These are phyloP conservation scores for Callyntrura sp. DNA, from an alignment of 2,888 invertebrate species.

Conservation along the genomic window DNA sequence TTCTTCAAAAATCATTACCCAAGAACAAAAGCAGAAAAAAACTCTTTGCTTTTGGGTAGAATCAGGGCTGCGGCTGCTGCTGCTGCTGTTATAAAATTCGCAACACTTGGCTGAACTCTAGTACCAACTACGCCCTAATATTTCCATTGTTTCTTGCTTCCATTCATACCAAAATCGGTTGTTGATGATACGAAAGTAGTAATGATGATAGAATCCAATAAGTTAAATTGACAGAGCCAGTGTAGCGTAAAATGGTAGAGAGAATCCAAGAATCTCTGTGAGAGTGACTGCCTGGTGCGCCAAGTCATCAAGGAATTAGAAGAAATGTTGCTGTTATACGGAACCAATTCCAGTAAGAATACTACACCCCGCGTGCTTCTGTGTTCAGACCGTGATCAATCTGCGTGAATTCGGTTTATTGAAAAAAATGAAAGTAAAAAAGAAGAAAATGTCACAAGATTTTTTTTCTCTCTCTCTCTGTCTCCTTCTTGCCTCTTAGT, in stretches of 20 bases:
- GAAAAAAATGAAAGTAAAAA: background rate
- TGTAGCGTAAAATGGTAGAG: background rate
- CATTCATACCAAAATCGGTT: background rate
- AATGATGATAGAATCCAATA: too few relatives aligned
- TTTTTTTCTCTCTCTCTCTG: background rate
- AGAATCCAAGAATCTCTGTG: background rate
- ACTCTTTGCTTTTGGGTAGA: background rate
- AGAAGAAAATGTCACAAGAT: background rate
- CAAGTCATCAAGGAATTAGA: background rate
- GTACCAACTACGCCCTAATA: background rate
- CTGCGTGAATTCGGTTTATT: constrained; percentile 9
- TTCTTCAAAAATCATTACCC: too few relatives aligned
- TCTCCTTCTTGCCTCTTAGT: background rate
- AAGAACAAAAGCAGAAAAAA: too few relatives aligned
- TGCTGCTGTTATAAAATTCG: background rate
- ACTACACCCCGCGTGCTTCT: constrained; percentile 13
- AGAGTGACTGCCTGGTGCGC: background rate
- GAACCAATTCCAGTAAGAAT: constrained; percentile 26
- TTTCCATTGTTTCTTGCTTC: background rate
- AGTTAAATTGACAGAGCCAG: background rate
- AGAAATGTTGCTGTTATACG: background rate
- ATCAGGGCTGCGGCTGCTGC: background rate
- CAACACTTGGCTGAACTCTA: background rate
- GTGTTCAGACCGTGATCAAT: constrained; percentile 22
- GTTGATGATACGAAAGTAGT: background rate